Conservation (phyloP, 1,140 invertebrate genomes). For the Aphis craccivora region DNA sequence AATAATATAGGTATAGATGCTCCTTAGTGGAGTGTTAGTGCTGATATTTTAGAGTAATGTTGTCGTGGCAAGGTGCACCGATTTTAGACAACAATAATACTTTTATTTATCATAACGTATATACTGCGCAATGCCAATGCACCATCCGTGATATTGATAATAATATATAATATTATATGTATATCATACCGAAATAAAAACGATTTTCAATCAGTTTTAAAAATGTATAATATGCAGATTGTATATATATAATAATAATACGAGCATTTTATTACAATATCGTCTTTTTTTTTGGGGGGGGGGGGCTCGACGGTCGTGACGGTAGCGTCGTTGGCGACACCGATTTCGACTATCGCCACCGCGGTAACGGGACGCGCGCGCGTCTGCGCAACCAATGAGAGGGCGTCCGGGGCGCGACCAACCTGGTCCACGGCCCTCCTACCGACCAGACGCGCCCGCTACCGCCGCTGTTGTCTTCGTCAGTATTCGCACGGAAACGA, state of each 20-base stretch:
- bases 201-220: background rate
- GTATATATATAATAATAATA: background rate
- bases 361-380: background rate
- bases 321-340: background rate
- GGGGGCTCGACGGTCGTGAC: background rate
- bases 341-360: background rate
- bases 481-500: background rate
- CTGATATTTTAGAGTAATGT: background rate
- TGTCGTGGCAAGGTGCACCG: background rate
- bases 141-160: too few relatives aligned
- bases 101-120: background rate
- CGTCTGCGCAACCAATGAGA: background rate
- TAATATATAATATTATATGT: too few relatives aligned
- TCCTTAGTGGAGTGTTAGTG: background rate
- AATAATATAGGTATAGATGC: background rate
- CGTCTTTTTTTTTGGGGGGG: background rate
- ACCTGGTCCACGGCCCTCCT: background rate
- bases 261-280: background rate
- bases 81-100: background rate
- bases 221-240: background rate
- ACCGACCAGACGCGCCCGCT: slow-evolving; percentile 22
- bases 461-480: background rate
- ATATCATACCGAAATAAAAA: background rate
- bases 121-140: too few relatives aligned
- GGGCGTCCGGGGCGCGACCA: slow-evolving; percentile 37